Evolutionary conservation across 2,888 invertebrate species (phyloP), one percentile per base, ranked within the genome.

Genomic region (Serripes groenlandicus): DNA sequence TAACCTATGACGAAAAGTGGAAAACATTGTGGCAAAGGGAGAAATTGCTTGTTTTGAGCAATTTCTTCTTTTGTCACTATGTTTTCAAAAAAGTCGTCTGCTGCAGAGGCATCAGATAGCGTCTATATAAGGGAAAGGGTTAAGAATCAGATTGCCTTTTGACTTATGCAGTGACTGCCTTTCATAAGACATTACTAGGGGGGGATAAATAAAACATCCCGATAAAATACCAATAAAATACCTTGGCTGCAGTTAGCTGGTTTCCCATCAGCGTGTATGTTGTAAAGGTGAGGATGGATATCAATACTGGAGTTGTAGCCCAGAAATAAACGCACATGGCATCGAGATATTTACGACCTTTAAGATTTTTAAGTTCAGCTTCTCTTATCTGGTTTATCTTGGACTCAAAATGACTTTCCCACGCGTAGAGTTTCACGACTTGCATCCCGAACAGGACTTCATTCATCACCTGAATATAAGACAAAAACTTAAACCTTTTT

Each of bases 281-380:
- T n/a, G 93, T 91, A 85, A 95, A 95, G 26, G 95, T 95, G 18
- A 95, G 91, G 23, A 95, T 94, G 75, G 94, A 94, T 71, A 95
- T 95, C n/a, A 95, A 89, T 34, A 99, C 97, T 0, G 99, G 99
- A 9, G 99, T 99, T 0, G 98, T 98, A 0, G 99, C 99, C 99
- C 99, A 99, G 94, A 99, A 97, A 94, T 98, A 99, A 21, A 99
- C 99, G 95, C 99, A 99, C 81, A 98, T 95, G 0, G 99, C 99
- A 95, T 99, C 99, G 88, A 99, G 95, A 95, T 99, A 99, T 95
- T 99, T 99, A 81, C 98, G 96, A 11, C 97, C 97, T 88, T 97
- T 97, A 78, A 99, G 95, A 93, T 97, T 97, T 78, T 96, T 96
- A 70, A 99, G 94, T 95, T 99, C 98, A 60, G 95, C 95, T 28